Percentiles rank a stretch among this genome's conserved stretches.
phyloP scores from a whole-genome alignment of 1,140 invertebrate genomes.

The Drosophila parabipectinata region DNA sequence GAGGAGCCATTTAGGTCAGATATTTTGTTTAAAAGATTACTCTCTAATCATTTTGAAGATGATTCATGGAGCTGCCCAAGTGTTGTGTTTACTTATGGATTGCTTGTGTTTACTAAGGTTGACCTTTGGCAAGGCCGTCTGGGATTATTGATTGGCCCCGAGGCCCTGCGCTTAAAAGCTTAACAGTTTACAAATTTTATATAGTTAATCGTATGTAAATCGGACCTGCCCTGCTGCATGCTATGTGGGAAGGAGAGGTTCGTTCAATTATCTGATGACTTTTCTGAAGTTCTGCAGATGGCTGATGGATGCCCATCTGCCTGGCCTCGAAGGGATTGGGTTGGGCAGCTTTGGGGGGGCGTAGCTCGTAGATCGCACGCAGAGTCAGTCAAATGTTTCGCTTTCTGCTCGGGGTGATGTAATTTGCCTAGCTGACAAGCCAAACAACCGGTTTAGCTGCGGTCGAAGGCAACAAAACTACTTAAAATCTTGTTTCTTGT shows the following conservation, averaged over 20 bases:
- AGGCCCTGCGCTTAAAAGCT: slow-evolving; percentile 6
- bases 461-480: slow-evolving; percentile 37
- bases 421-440: slow-evolving; percentile 64
- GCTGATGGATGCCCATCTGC: slow-evolving; percentile 33
- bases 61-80: slow-evolving; percentile 25
- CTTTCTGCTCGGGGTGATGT: slow-evolving; percentile 61
- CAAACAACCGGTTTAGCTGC: slow-evolving; percentile 67
- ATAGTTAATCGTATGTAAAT: slow-evolving; percentile 20
- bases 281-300: slow-evolving; percentile 66
- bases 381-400: slow-evolving; percentile 45
- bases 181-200: slow-evolving; percentile 21
- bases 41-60: slow-evolving; percentile 5
- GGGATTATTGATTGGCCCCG: slow-evolving; percentile 44
- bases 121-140: slow-evolving; percentile 38
- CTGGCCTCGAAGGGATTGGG: slow-evolving; percentile 25
- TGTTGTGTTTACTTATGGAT: slow-evolving; percentile 32
- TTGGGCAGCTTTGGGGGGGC: slow-evolving; percentile 25
- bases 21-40: slow-evolving; percentile 20
- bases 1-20: background rate
- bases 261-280: slow-evolving; percentile 27
- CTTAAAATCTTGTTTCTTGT: slow-evolving; percentile 55
- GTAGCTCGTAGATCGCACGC: slow-evolving; percentile 33
- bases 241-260: slow-evolving; percentile 2
- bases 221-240: slow-evolving; percentile 10
- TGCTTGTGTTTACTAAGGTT: slow-evolving; percentile 12